Base-by-base conservation (phyloP, 2,888 invertebrate genomes). In the Ophion slaviceki region DNA sequence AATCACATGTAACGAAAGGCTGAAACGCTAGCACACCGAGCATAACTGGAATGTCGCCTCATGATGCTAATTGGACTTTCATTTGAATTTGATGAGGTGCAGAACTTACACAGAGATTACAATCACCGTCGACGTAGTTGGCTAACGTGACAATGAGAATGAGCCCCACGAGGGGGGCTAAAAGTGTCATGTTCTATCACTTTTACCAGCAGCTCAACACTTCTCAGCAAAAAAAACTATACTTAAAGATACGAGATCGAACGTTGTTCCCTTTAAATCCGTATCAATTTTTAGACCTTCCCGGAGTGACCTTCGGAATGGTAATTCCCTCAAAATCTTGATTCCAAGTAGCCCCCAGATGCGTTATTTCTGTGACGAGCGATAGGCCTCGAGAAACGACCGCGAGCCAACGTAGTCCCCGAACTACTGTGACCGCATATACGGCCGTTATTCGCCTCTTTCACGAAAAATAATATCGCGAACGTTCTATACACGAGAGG, bases 351-450 rank as follows among this genome's bases (percentile, higher is more conserved):
- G 24, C 24, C 32, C 20, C 24, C 24, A 5, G 57, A 57, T 14
- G 20, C 14, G 14, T 47, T 47, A 47, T 47, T 82, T 74, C 24
- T n/a, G 64, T 40, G 61, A 66, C 62, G 45, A 71, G 64, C 64
- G 64, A 68, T 77, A 64, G 76, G 61, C 70, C 59, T 81, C 76
- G 71, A 76, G 79, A 61, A 77, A 76, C 87, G 85, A 90, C 89
- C 85, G 86, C 82, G 86, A 87, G 68, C 80, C 81, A 86, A 87
- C 88, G 86, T 86, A 84, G 91, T 82, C 87, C 88, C 75, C 86
- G 72, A 84, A 82, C 61, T 87, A 91, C 90, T 91, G 90, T 81
- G 75, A 76, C 68, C 61, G 20, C 61, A 11, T 36, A 75, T 67
- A 70, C 61, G 17, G 76, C 75, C 57, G 82, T 86, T 80, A 80